Evolutionary conservation across 2,113 vertebrate species (phyloP), one percentile per base, ranked within the genome.

Genomic region (Phasianus colchicus): DNA sequence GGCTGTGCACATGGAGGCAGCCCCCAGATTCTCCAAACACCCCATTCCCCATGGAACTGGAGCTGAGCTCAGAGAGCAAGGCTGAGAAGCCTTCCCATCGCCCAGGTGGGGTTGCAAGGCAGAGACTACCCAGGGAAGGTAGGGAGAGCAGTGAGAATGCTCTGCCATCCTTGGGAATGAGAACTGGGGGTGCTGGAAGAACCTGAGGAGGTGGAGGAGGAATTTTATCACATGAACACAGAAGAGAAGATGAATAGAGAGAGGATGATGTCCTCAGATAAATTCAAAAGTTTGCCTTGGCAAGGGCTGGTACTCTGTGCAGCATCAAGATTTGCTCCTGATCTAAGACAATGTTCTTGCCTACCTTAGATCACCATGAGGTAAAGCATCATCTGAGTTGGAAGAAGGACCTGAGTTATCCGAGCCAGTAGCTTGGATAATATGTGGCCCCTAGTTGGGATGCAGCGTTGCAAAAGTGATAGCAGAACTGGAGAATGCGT

Each of bases 91-190:
- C 42, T 43, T 43, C 42, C 42, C 15, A 7, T 15, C 6, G 6
- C 42, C 42, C 0, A 1, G 30, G 6, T 0, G 0, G 18, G 13
- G 16, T 8, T 83, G 8, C 61, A 63, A n/a, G 22, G 43, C 40
- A 83, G 30, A 48, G 10, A 15, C 5, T 11, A 42, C 11, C 32
- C 4, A 54, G 18, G 30, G 13, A 78, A 80, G 25, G 27, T 27
- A 80, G 15, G 34, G 50, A 75, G 45, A 89, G 20, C 50, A 74
- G 15, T 2, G 1, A 80, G 71, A 76, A 69, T 27, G 20, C 40
- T 61, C 55, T 77, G 22, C 24, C 34, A 9, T n/a, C 69, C n/a
- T 19, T 6, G 36, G 14, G 11, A 74, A 10, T 0, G 4, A 90
- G 42, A 80, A 75, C 11, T 83, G 60, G 17, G 83, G 86, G 36